Percentiles rank a stretch among this genome's conserved stretches.
phyloP scores from a whole-genome alignment of 2,888 invertebrate genomes.

The Rhamnusium bicolor region DNA sequence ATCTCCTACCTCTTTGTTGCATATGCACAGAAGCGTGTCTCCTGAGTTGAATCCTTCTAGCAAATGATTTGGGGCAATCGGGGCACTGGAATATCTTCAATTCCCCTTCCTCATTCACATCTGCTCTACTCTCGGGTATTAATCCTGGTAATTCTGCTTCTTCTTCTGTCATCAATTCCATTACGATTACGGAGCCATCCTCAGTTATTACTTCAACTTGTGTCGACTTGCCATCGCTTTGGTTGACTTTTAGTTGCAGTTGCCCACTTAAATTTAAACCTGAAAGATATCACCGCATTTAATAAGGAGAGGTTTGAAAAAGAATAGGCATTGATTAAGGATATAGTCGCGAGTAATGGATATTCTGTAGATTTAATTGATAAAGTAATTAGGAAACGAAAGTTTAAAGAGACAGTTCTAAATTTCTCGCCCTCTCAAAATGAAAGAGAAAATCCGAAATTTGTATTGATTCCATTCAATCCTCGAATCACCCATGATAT shows the following conservation, averaged over 20 bases:
- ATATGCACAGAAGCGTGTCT: slow-evolving; percentile 78
- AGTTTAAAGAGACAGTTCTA: too few species aligned
- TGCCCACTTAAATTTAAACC: slow-evolving; percentile 66
- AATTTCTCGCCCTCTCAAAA: too few species aligned
- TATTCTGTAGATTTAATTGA: too few species aligned
- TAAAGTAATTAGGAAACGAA: too few species aligned
- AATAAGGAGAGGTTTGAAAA: too few species aligned
- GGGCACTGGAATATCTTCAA: slow-evolving; percentile 75
- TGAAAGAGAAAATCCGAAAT: too few species aligned
- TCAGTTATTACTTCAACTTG: slow-evolving; percentile 71
- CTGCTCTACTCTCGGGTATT: slow-evolving; percentile 19
- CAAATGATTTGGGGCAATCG: slow-evolving; percentile 77
- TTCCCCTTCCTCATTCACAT: slow-evolving; percentile 67
- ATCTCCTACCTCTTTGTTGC: slow-evolving; percentile 72
- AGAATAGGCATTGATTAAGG: too few species aligned
- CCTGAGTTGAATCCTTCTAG: slow-evolving; percentile 75
- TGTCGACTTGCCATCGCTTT: slow-evolving; percentile 65
- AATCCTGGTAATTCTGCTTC: slow-evolving; percentile 46
- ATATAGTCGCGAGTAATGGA: too few species aligned
- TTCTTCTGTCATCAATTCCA: slow-evolving; percentile 70
- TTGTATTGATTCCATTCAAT: too few species aligned
- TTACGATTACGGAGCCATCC: slow-evolving; percentile 71
- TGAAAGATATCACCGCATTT: slow-evolving; percentile 36
- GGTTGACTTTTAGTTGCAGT: slow-evolving; percentile 68
- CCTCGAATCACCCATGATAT: too few species aligned